Evolutionary conservation across 2,113 vertebrate genomes (phyloP), one percentile per base, ranked within the genome.

Genomic region (Gymnobelideus leadbeateri): DNA sequence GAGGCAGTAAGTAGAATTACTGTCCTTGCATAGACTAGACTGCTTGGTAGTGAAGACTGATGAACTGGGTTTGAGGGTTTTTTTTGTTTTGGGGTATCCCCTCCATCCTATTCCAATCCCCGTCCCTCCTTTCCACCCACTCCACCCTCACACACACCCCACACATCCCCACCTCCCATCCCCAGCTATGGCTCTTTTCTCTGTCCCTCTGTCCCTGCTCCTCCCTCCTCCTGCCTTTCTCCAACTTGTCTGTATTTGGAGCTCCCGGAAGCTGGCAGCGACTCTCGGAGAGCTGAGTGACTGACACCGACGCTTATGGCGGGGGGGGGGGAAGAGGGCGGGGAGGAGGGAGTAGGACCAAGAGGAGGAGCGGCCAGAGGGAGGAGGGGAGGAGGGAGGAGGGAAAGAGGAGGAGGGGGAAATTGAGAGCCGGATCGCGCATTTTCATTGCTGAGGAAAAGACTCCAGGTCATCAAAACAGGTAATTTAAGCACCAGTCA

Each of bases 221-320:
- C 97, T 95, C 98, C 97, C 98, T 90, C 91, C 9, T 89, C 21
- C 94, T 49, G 96, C 97, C 96, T 97, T 91, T 94, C 97, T n/a
- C 95, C 98, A 96, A 97, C 97, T 95, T 98, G 98, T 96, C 99
- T 99, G 99, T 99, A 99, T 99, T 99, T 98, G 99, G 99, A 99
- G 98, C 98, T 99, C 96, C 99, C 99, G 99, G 99, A 99, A 99
- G 99, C 98, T 24, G 96, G 98, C 50, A 98, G 98, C 98, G 97
- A 95, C 98, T 97, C 98, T 96, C 98, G 96, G 26, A 90, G 96
- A 96, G 98, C 98, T 94, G 97, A 97, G 98, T 98, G 99, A 98
- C 98, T 97, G 99, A 98, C 99, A 97, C 97, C 95, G 93, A 97
- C 97, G 97, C 98, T 96, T 95, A 90, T 97, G 90, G 96, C 52